Evolutionary conservation across 2,797 vertebrate species (phyloP), one percentile per base, ranked within the genome.

Genomic region (Antennarius maculatus): DNA sequence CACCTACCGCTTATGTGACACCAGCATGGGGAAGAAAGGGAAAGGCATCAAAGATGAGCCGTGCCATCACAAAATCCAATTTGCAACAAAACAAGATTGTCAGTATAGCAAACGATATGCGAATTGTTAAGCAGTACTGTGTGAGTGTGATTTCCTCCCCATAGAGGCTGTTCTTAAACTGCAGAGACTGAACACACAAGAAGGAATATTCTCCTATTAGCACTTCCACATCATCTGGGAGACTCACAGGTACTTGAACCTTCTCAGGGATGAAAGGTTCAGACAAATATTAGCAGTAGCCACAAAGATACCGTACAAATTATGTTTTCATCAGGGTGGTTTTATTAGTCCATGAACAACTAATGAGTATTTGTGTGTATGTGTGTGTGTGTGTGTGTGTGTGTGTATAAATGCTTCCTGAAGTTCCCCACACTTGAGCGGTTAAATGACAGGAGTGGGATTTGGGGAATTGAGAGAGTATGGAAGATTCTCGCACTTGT

Each of bases 401-500:
- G 43, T 27, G 55, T 65, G 55, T 54, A 63, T 53, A 31, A 58
- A 56, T 0, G n/a, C 27, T 57, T 66, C 69, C 48, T 63, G 27
- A 71, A 34, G 54, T 63, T 80, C 41, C 58, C n/a, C 78, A 80
- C 75, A 37, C 54, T 8, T 63, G 58, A 70, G 56, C 54, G 45
- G 60, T 59, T 61, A 65, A 80, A 81, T 75, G 78, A 81, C 80
- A 81, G 74, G 61, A 61, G 42, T 50, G 68, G 65, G 76, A 84
- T 68, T 75, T 69, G 49, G 85, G 75, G 84, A 80, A 71, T 47
- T 71, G 54, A 77, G 61, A 5, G 39, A 68, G 59, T 59, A 54
- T 69, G 51, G 54, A 68, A 62, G 69, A 66, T 76, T 67, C 34
- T 60, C 27, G 14, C 53, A 61, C 59, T 60, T 80, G 57, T 69